Conservation (phyloP, 2,888 invertebrate species). For the Orchestes rusci region DNA sequence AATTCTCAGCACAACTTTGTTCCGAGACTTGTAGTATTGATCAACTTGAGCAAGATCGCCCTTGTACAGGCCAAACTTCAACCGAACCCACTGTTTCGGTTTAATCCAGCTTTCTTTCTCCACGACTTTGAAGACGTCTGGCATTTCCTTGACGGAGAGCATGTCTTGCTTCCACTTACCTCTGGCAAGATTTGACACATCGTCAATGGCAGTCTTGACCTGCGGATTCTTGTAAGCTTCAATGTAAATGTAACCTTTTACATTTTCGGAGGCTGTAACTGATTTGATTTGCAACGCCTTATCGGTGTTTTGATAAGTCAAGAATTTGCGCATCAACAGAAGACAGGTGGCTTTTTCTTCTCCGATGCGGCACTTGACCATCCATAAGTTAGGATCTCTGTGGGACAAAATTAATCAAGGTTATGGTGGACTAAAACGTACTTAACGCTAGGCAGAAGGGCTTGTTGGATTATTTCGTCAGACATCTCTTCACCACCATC, state of each 20-base stretch:
- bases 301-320: constrained; percentile 77
- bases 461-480: constrained; percentile 97
- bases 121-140: constrained; percentile 93
- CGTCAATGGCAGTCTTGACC: constrained; percentile 90
- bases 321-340: constrained; percentile 90
- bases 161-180: constrained; percentile 94
- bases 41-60: constrained; percentile 97
- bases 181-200: constrained; percentile 83
- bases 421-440: no score
- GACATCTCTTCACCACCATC: constrained; percentile 97
- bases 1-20: constrained; percentile 90
- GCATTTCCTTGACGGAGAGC: constrained; percentile 99
- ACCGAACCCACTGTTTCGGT: constrained; percentile 92
- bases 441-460: constrained; percentile 94
- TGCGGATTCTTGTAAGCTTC: constrained; percentile 98
- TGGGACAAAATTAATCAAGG: no score
- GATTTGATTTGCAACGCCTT: constrained; percentile 94
- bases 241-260: constrained; percentile 97
- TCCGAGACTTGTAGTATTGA: constrained; percentile 96
- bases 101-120: constrained; percentile 88
- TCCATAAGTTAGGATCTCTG: constrained; percentile 97
- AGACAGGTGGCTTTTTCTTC: constrained; percentile 93
- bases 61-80: constrained; percentile 86
- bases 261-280: constrained; percentile 92
- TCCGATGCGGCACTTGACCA: constrained; percentile 96